These are phyloP conservation scores for Coregonus sp. DNA, from an alignment of 2,797 vertebrate species.

Conservation along the genomic window DNA sequence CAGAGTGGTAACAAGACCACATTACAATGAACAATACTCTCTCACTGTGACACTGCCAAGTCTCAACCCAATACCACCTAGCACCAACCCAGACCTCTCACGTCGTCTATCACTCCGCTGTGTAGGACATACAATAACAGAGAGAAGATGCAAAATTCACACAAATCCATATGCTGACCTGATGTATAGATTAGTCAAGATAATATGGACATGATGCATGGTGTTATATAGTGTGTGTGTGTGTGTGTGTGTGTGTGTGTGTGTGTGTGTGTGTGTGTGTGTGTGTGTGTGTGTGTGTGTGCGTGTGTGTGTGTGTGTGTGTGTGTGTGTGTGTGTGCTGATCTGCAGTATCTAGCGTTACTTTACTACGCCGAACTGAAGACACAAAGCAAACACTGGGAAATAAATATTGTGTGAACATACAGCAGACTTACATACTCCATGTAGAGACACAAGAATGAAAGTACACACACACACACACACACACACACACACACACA, in stretches of 20 bases:
- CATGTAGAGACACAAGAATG: not conserved
- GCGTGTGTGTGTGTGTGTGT: not conserved
- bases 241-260: no score
- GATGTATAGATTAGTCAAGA: slow-evolving; percentile 77
- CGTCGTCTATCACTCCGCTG: no score
- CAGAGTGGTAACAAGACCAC: slow-evolving; percentile 69
- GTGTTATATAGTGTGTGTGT: no score
- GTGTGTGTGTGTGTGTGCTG: not conserved
- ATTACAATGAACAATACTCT: slow-evolving; percentile 70
- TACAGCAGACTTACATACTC: not conserved
- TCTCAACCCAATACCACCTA: slow-evolving; percentile 12
- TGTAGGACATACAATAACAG: no score
- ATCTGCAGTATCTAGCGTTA: not conserved
- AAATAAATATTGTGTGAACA: no score
- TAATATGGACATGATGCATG: slow-evolving; percentile 70
- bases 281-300: no score
- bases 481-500: slow-evolving; percentile 38
- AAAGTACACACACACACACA: slow-evolving; percentile 21
- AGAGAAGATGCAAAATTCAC: slow-evolving; percentile 50
- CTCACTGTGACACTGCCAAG: slow-evolving; percentile 51
- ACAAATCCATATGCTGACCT: slow-evolving; percentile 65
- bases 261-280: no score
- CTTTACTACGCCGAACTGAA: no score
- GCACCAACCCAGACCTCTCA: no score
- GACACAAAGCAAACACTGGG: no score